These are phyloP conservation scores for Rhadinocentrus ornatus DNA, from an alignment of 2,797 vertebrate species.

Conservation along the genomic window DNA sequence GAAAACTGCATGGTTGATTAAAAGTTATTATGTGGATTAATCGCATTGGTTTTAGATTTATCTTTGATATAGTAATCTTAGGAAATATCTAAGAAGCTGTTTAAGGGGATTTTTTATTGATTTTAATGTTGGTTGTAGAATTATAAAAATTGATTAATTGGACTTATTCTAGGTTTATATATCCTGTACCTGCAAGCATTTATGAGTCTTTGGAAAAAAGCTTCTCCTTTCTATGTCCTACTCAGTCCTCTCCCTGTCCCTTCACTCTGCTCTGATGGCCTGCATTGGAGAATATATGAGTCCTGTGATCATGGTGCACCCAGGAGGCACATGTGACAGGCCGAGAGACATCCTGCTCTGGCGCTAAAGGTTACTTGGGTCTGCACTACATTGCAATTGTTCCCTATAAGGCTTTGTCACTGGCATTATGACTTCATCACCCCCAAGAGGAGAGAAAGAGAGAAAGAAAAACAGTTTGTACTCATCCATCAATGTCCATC, in stretches of 20 bases:
- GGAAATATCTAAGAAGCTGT: neutral
- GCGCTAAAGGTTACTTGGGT: constrained; percentile 80
- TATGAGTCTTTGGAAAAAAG: neutral
- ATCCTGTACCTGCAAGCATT: neutral
- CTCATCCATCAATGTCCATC: constrained; percentile 90
- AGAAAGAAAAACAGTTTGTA: constrained; percentile 83
- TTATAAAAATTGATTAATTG: neutral
- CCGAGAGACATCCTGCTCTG: constrained; percentile 67
- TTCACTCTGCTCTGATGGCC: constrained; percentile 24
- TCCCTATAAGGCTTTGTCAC: constrained; percentile 79
- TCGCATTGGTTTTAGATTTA: neutral
- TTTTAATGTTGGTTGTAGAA: neutral
- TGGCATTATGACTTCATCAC: constrained; percentile 85
- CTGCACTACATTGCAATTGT: constrained; percentile 75
- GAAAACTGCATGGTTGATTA: neutral
- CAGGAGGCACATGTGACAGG: constrained; percentile 50
- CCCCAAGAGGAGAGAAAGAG: constrained; percentile 76
- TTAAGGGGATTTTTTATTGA: neutral
- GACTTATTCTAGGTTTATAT: neutral
- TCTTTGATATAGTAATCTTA: neutral
- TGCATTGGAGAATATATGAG: constrained; percentile 72
- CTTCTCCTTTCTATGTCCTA: constrained; percentile 1
- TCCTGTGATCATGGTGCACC: constrained; percentile 49
- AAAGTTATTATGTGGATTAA: neutral
- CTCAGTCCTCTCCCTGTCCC: constrained; percentile 9